These are phyloP conservation scores for Bombus superbus DNA, from an alignment of 1,140 invertebrate genomes.

Conservation along the genomic window DNA sequence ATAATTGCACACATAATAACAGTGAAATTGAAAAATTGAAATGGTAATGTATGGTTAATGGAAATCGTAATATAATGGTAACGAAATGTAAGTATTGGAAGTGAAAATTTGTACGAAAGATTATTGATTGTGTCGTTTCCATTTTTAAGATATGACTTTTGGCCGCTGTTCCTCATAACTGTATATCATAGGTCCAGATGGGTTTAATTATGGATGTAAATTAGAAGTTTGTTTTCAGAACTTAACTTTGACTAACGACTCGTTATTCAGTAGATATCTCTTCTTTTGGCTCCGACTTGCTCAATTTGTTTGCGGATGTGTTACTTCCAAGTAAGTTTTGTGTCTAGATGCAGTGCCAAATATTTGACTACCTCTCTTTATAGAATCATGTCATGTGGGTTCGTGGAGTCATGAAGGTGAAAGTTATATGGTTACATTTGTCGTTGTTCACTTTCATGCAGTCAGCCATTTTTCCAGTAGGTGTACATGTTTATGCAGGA, in stretches of 20 bases:
- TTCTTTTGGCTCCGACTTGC: not conserved
- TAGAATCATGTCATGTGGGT: not conserved
- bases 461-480: not conserved
- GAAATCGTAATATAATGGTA: too few relatives aligned
- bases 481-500: not conserved
- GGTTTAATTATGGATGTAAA: not conserved
- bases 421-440: not conserved
- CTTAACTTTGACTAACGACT: not conserved
- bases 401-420: not conserved
- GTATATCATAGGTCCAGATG: not conserved
- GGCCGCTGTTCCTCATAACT: not conserved
- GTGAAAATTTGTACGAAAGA: not conserved
- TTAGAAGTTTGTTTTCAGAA: not conserved
- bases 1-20: too few relatives aligned
- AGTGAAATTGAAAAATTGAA: too few relatives aligned
- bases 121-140: not conserved
- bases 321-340: not conserved
- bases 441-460: not conserved
- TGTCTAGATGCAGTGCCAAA: not conserved
- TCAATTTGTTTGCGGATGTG: not conserved
- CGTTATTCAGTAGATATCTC: not conserved
- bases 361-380: not conserved
- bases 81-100: too few relatives aligned
- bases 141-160: not conserved
- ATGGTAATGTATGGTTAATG: too few relatives aligned